Conservation (phyloP, 2,888 invertebrate genomes). For the Rhagonycha lutea region DNA sequence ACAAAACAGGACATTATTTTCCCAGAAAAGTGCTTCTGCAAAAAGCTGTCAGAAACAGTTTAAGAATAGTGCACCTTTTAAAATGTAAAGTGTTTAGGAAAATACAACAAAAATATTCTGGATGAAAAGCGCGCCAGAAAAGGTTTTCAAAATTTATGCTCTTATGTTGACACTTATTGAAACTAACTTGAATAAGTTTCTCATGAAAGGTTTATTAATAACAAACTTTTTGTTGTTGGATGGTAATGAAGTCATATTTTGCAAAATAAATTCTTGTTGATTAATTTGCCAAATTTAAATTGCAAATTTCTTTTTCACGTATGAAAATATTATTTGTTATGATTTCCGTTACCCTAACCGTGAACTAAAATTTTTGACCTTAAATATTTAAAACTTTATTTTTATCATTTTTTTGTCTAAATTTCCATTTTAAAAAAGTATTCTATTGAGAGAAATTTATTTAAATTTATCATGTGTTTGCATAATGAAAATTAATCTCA, state of each 20-base stretch:
- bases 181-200: not conserved
- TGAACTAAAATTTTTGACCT: not conserved
- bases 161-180: not conserved
- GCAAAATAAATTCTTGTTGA: not conserved
- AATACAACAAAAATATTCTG: not conserved
- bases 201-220: not conserved
- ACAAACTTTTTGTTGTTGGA: not conserved
- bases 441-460: not conserved
- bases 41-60: not conserved
- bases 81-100: not conserved
- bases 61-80: not conserved
- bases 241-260: not conserved
- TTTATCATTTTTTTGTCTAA: not conserved
- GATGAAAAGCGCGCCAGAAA: not conserved
- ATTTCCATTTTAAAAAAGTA: not conserved
- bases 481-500: not conserved
- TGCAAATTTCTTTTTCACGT: not conserved
- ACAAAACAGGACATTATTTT: not conserved
- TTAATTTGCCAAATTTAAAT: not conserved
- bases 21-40: not conserved
- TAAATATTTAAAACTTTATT: not conserved
- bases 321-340: not conserved
- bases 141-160: not conserved
- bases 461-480: not conserved
- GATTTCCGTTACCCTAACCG: not conserved